These are phyloP conservation scores for Amaurobius ferox DNA, from an alignment of 2,888 invertebrate genomes.

Conservation along the genomic window DNA sequence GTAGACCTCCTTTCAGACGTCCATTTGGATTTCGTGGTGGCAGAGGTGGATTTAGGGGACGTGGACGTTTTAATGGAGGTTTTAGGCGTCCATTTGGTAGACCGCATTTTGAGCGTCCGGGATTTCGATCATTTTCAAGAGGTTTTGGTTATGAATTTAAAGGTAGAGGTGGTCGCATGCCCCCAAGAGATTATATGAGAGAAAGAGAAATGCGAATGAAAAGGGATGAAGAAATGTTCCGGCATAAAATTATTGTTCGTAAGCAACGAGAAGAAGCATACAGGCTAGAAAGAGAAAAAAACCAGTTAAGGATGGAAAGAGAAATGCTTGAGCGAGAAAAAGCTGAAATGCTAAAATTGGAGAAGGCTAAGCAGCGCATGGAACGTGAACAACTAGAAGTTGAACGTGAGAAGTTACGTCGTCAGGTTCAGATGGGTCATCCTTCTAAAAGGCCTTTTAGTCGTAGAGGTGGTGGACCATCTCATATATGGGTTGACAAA, in stretches of 20 bases:
- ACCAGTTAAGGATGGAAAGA: constrained; percentile 77
- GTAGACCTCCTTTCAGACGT: constrained; percentile 36
- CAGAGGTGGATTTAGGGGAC: constrained; percentile 36
- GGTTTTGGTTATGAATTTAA: constrained; percentile 27
- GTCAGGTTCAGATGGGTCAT: constrained; percentile 39
- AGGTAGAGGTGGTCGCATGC: constrained; percentile 19
- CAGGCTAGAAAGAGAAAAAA: constrained; percentile 82
- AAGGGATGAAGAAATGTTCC: constrained; percentile 86
- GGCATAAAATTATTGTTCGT: constrained; percentile 88
- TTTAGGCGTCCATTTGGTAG: constrained; percentile 57
- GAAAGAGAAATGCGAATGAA: constrained; percentile 82
- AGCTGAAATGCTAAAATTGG: constrained; percentile 89
- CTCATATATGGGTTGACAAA: constrained; percentile 54
- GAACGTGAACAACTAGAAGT: constrained; percentile 77
- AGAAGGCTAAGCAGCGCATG: constrained; percentile 83
- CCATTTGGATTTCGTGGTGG: constrained; percentile 56
- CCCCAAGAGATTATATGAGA: constrained; percentile 34
- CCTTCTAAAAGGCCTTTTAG: constrained; percentile 44
- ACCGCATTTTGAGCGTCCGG: constrained; percentile 38
- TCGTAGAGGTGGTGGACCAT: constrained; percentile 49
- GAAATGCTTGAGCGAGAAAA: constrained; percentile 80
- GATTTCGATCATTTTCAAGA: constrained; percentile 35
- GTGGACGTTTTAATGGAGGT: constrained; percentile 37
- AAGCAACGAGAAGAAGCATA: constrained; percentile 90
- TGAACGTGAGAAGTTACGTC: constrained; percentile 49